Evolutionary conservation across 1,140 invertebrate genomes (phyloP).

Genomic region (Drosophila yakuba): DNA sequence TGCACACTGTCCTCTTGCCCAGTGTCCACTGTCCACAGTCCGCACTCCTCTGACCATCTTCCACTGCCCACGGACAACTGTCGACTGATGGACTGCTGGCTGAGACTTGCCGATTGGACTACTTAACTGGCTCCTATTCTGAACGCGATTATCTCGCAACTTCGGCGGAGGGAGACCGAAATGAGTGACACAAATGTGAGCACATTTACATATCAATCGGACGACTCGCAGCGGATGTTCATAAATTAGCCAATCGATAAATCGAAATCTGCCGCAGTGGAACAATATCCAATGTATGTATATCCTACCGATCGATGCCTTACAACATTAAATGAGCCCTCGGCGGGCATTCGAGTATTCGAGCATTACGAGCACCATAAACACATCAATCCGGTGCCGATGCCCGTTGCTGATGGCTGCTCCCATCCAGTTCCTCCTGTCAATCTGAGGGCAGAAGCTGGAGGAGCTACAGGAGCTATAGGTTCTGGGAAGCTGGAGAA

Average conservation of each 20-base stretch:
- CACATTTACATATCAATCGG: conserved; percentile 83
- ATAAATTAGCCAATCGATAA: conserved; percentile 85
- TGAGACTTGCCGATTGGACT: conserved; percentile 13
- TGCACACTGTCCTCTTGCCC: conserved; percentile 34
- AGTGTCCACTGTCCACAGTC: neutral
- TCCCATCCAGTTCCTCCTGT: conserved; percentile 13
- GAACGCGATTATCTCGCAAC: conserved; percentile 39
- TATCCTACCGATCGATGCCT: conserved; percentile 37
- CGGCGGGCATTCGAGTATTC: conserved; percentile 30
- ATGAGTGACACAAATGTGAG: conserved; percentile 82
- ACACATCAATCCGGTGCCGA: conserved; percentile 61
- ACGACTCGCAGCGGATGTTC: conserved; percentile 75
- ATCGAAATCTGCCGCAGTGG: conserved; percentile 61
- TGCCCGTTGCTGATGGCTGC: conserved; percentile 25
- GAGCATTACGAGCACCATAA: conserved; percentile 70
- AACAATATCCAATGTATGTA: conserved; percentile 44
- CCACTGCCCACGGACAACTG: conserved; percentile 30
- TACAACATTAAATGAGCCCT: conserved; percentile 65
- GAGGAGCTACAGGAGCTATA: neutral
- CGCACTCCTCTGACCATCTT: conserved; percentile 1
- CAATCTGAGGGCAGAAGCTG: conserved; percentile 3
- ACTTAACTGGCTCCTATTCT: conserved; percentile 34
- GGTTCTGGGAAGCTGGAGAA: conserved; percentile 6
- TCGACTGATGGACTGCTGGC: conserved; percentile 24
- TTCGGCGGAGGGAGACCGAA: conserved; percentile 12